Percentiles rank a stretch among this genome's conserved stretches.
These are phyloP conservation scores for Myotis vivesi DNA, from an alignment of 2,797 vertebrate genomes.

Conservation along the genomic window DNA sequence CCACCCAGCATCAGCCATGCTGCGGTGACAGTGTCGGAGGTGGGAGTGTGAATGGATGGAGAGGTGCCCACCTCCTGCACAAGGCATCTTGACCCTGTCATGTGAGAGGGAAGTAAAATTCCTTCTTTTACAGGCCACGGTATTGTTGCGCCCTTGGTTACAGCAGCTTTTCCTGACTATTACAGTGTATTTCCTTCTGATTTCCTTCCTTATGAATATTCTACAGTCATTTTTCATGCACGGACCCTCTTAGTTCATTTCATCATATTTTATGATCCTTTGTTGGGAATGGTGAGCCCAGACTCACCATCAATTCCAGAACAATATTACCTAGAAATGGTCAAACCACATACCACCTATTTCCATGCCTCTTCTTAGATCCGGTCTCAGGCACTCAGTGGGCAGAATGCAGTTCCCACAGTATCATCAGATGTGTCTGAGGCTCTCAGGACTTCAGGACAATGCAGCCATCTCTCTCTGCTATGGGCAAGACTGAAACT, in stretches of 20 bases:
- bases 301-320: slow-evolving; percentile 1
- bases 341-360: neutral
- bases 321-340: neutral
- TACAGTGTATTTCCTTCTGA: neutral
- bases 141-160: neutral
- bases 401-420: neutral
- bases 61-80: neutral
- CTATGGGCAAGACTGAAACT: neutral
- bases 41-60: neutral
- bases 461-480: neutral
- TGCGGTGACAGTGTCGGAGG: neutral
- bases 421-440: neutral
- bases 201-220: neutral
- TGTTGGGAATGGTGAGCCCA: neutral
- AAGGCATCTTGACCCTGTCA: neutral
- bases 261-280: neutral
- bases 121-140: neutral
- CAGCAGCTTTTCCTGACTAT: neutral
- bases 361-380: neutral
- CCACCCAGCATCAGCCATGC: neutral
- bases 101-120: neutral
- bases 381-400: neutral
- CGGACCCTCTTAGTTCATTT: neutral
- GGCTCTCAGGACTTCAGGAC: neutral
- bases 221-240: neutral